A percentile compares a stretch with the other conserved stretches of the same genome.
Conservation (phyloP, 2,113 vertebrate genomes). For the Chiloscyllium plagiosum region DNA sequence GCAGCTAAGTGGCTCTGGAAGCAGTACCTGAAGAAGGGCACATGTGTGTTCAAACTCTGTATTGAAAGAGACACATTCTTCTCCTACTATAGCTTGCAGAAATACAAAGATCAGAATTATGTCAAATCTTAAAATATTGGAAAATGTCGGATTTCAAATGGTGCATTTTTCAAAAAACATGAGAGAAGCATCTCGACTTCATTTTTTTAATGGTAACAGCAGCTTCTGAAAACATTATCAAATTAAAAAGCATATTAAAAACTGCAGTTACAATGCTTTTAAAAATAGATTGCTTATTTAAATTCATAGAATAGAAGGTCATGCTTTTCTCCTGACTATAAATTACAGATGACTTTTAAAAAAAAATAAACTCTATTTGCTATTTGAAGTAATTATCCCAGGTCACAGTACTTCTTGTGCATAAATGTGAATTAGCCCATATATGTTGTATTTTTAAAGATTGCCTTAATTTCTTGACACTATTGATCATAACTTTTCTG, state of each 20-base stretch:
- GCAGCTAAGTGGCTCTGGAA: neutral
- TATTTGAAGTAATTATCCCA: neutral
- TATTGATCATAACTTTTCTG: neutral
- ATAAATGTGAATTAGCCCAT: neutral
- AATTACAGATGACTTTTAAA: neutral
- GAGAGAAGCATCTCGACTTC: neutral
- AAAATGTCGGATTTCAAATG: neutral
- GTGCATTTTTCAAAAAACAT: neutral
- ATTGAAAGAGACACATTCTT: constrained; percentile 36
- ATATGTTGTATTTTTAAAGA: neutral
- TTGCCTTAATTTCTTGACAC: neutral
- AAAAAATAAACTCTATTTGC: neutral
- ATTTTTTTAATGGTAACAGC: neutral
- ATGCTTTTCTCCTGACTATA: neutral
- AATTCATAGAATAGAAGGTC: neutral
- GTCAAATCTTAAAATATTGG: constrained; percentile 3
- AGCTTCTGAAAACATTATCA: neutral
- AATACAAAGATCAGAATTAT: constrained; percentile 12
- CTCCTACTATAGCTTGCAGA: constrained; percentile 28
- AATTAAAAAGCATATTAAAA: neutral
- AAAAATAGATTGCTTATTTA: neutral
- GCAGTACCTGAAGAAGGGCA: neutral
- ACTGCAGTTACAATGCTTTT: neutral
- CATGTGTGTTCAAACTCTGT: constrained; percentile 19
- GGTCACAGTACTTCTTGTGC: neutral